These are phyloP conservation scores for Dasyprocta punctata DNA, from an alignment of 2,113 vertebrate genomes.

Conservation along the genomic window DNA sequence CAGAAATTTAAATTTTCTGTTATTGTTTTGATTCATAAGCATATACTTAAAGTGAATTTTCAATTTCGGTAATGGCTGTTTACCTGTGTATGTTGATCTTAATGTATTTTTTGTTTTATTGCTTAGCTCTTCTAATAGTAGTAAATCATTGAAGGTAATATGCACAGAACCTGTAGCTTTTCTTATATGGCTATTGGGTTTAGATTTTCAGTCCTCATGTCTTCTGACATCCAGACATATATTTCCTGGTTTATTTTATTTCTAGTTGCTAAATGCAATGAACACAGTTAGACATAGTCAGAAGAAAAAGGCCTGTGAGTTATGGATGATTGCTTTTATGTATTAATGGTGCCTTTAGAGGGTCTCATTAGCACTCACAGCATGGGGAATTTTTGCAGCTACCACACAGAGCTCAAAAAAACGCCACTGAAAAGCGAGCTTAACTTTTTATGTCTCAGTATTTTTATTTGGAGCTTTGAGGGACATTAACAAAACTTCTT, in stretches of 20 bases:
- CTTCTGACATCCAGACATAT: background rate
- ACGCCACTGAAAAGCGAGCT: conserved; percentile 76
- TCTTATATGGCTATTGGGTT: background rate
- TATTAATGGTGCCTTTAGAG: conserved; percentile 77
- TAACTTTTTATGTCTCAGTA: conserved; percentile 82
- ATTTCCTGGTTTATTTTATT: conserved; percentile 66
- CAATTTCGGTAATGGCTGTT: background rate
- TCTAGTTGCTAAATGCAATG: conserved; percentile 67
- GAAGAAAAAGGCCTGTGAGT: conserved; percentile 76
- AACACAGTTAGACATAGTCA: conserved; percentile 57
- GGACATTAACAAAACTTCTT: conserved; percentile 69
- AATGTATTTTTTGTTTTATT: background rate
- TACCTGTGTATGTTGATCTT: background rate
- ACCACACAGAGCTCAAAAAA: conserved; percentile 78
- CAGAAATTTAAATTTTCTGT: conserved; percentile 1
- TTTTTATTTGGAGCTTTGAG: conserved; percentile 81
- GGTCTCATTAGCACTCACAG: conserved; percentile 85
- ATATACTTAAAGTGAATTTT: background rate
- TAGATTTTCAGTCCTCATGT: background rate
- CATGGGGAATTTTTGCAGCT: conserved; percentile 80
- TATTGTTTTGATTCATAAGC: background rate
- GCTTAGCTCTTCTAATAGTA: background rate
- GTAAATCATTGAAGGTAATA: background rate
- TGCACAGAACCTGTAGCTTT: background rate
- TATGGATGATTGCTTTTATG: conserved; percentile 82